These are phyloP conservation scores for Sylvilagus floridanus DNA, from an alignment of 2,797 vertebrate species.

Conservation along the genomic window DNA sequence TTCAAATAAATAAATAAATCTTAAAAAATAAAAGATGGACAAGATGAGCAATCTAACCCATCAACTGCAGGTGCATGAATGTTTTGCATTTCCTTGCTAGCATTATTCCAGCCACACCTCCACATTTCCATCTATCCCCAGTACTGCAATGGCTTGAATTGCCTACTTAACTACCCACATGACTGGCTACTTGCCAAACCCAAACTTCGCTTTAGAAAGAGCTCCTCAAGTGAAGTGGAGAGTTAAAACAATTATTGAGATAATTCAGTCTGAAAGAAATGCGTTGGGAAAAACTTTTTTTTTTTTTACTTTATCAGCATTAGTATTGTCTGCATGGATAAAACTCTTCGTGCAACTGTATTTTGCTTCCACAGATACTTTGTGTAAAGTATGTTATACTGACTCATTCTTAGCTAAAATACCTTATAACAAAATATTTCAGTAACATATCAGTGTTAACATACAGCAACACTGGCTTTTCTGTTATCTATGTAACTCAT, in stretches of 20 bases:
- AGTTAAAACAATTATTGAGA: constrained; percentile 58
- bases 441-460: neutral
- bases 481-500: neutral
- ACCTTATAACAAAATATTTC: neutral
- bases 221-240: constrained; percentile 46
- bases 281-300: constrained; percentile 22
- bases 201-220: constrained; percentile 63
- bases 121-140: constrained; percentile 19
- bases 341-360: neutral
- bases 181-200: constrained; percentile 61
- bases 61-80: neutral
- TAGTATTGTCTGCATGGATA: neutral
- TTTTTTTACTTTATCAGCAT: constrained; percentile 42
- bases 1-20: too few species aligned
- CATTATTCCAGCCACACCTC: neutral
- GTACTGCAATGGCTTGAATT: neutral
- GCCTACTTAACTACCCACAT: constrained; percentile 54
- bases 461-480: neutral
- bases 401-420: constrained; percentile 39
- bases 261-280: constrained; percentile 60
- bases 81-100: neutral
- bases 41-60: neutral
- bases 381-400: neutral
- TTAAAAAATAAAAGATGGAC: neutral
- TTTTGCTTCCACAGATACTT: neutral